Percentiles rank a stretch among this genome's conserved stretches.
Evolutionary conservation across 37 sponge, comb jelly and placozoan species (phyloP).

Genomic region (Cliona cf. orientalis): DNA sequence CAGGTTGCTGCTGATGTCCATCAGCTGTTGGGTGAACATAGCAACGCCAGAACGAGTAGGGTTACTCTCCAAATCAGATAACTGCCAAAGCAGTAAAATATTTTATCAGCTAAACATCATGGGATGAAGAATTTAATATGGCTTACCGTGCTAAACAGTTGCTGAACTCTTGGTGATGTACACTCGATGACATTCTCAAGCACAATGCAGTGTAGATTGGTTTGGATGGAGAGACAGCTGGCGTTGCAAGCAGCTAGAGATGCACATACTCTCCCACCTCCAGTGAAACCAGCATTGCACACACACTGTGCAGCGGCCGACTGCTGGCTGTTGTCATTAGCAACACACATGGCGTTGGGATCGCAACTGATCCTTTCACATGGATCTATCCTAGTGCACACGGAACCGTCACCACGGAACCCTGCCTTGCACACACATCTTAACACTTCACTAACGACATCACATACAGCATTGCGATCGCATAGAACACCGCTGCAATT

Average conservation of each 20-base stretch:
- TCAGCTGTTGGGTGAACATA: not conserved
- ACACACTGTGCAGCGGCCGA: not conserved
- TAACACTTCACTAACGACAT: no score
- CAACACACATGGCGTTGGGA: not conserved
- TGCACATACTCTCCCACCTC: not conserved
- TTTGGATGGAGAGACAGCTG: not conserved
- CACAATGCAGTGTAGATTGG: not conserved
- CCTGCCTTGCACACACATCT: slow-evolving; percentile 13
- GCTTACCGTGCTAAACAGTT: no score
- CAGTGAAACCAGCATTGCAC: not conserved
- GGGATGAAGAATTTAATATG: no score
- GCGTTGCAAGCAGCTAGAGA: not conserved
- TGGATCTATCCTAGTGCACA: not conserved
- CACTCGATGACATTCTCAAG: not conserved
- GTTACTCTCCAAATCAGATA: not conserved
- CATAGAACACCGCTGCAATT: no score
- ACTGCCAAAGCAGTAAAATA: not conserved
- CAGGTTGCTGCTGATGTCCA: not conserved
- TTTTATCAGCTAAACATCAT: no score
- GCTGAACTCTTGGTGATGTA: no score
- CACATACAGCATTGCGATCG: no score
- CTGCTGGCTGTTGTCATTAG: not conserved
- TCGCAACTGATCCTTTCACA: not conserved
- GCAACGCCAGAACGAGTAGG: not conserved
- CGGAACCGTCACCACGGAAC: slow-evolving; percentile 12